Evolutionary conservation across 2,888 invertebrate species (phyloP), one percentile per base, ranked within the genome.

Genomic region (Hipparchia sbordonii): DNA sequence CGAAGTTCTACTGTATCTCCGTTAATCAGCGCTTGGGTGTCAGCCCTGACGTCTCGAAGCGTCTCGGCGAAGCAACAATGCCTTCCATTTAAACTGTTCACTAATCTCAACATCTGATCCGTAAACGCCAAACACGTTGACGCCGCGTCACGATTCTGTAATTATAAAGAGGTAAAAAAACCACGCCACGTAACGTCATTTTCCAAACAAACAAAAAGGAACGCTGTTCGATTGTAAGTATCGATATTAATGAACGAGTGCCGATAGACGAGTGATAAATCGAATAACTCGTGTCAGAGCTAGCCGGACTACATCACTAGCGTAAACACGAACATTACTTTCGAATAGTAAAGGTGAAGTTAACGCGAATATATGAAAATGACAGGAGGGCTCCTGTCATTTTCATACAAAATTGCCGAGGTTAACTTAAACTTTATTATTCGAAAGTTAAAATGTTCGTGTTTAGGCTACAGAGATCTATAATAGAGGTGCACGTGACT

Each of bases 131-230:
- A 65, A 65, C 33, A 52, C 65, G 65, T 52, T 67, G 67, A 67
- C 56, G 67, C 67, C 33, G 48, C 68, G 68, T 69, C 69, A 69
- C 69, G 69, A 69, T 69, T 60, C 52, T 69, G 69, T 68, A 68
- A 68, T 68, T 68, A 68, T 68, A 68, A 68, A 48, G 46, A 59
- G 68, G 59, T 68, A 68, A 65, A 65, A 39, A 71, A 65, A 59
- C 56, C 23, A 13, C 54, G 72, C 71, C 77, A 77, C 75, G 74
- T 77, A 79, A 80, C 75, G 76, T 76, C 71, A 74, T 76, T 78
- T 77, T 73, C 76, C 74, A 77, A 77, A 79, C 76, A 81, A 80
- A 77, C 74, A 62, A 70, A 62, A 60, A 68, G 60, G 48, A 39
- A 60, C 23, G 45, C 10, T 12, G n/a, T 63, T 23, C 33, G 72